Percentiles rank a stretch among this genome's conserved stretches.
These are phyloP conservation scores for Pollenia amentaria DNA, from an alignment of 2,888 invertebrate species.

Conservation along the genomic window DNA sequence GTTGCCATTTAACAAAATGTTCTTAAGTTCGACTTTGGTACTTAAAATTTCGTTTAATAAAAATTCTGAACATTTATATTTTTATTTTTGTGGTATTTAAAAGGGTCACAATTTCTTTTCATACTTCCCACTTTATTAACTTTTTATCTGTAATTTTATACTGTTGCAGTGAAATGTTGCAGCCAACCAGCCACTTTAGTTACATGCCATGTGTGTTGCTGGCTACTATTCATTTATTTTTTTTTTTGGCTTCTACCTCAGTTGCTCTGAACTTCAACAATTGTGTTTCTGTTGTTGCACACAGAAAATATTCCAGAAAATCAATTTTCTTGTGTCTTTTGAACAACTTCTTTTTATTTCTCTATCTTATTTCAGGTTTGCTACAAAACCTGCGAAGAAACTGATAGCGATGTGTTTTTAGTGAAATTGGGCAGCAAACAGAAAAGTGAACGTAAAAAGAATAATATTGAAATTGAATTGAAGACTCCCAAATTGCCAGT, in stretches of 20 bases:
- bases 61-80: no score
- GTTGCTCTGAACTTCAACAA: no score
- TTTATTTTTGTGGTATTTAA: no score
- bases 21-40: no score
- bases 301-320: neutral
- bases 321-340: slow-evolving; percentile 14
- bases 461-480: slow-evolving; percentile 89
- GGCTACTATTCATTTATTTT: neutral
- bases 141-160: slow-evolving; percentile 1
- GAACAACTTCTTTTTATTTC: slow-evolving; percentile 9
- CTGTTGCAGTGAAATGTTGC: neutral
- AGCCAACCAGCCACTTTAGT: neutral
- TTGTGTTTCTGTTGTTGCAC: neutral
- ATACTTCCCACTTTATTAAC: no score
- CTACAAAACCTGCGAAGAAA: slow-evolving; percentile 85
- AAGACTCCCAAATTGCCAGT: slow-evolving; percentile 89
- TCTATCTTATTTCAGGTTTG: slow-evolving; percentile 79
- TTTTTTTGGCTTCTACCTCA: neutral
- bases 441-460: slow-evolving; percentile 89
- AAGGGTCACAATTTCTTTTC: no score
- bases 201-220: neutral
- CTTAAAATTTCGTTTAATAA: no score
- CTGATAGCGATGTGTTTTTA: slow-evolving; percentile 90
- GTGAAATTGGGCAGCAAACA: slow-evolving; percentile 91
- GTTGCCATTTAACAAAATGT: no score